Conservation (phyloP, 2,797 vertebrate genomes). For the Choloepus didactylus region DNA sequence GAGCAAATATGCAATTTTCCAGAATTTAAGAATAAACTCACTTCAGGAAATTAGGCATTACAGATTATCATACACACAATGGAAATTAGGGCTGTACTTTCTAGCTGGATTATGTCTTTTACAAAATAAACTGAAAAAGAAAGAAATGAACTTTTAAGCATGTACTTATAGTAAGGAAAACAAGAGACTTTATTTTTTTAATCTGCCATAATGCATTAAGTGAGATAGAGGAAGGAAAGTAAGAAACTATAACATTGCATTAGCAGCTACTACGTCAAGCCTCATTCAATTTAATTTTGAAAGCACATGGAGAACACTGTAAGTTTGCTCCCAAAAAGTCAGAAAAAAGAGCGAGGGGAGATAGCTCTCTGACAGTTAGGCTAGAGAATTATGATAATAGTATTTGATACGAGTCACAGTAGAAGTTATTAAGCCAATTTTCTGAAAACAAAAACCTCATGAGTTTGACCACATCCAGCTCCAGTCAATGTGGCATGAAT, state of each 20-base stretch:
- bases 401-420: not conserved
- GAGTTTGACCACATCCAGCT: not conserved
- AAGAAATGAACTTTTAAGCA: not conserved
- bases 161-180: not conserved
- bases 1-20: conserved; percentile 3
- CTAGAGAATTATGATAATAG: not conserved
- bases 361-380: not conserved
- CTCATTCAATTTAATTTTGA: not conserved
- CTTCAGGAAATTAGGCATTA: not conserved
- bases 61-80: not conserved
- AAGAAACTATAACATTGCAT: not conserved
- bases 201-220: not conserved
- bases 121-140: not conserved
- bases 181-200: accelerated
- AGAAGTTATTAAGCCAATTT: not conserved
- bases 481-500: not conserved
- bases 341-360: not conserved
- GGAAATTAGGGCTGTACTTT: not conserved
- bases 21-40: not conserved
- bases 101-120: not conserved
- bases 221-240: not conserved
- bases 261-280: not conserved
- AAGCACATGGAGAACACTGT: not conserved
- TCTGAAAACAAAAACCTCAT: not conserved
- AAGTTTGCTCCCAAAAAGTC: not conserved